A percentile compares a stretch with the other conserved stretches of the same genome.
These are phyloP conservation scores for Lapara coniferarum DNA, from an alignment of 2,888 invertebrate species.

Conservation along the genomic window DNA sequence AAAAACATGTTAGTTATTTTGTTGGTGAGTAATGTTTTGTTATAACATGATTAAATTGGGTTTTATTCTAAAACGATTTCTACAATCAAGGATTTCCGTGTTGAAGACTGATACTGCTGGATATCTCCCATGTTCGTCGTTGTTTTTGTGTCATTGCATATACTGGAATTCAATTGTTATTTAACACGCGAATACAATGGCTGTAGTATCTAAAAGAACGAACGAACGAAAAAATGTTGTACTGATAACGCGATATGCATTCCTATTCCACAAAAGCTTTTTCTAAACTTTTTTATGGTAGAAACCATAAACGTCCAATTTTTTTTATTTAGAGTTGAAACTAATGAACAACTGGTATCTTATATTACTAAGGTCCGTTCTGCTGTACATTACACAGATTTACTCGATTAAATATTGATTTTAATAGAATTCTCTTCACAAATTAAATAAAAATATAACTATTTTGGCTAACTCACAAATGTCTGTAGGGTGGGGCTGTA, in stretches of 20 bases:
- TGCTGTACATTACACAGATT: neutral
- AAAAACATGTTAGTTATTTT: no score
- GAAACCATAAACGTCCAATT: neutral
- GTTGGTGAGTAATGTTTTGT: no score
- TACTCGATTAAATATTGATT: neutral
- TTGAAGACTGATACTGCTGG: neutral
- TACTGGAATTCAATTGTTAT: neutral
- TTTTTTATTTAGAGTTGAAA: neutral
- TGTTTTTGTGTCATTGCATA: neutral
- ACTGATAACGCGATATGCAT: slow-evolving; percentile 33
- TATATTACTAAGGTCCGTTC: no score
- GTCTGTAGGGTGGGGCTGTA: neutral
- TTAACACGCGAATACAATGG: slow-evolving; percentile 18
- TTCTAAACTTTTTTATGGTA: neutral
- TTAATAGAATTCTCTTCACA: no score
- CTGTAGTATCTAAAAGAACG: slow-evolving; percentile 48
- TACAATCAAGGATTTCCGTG: neutral
- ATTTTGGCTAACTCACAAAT: neutral
- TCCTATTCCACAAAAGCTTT: neutral
- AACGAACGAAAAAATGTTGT: slow-evolving; percentile 51
- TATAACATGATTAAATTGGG: no score
- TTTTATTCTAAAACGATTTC: neutral
- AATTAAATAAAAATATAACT: neutral
- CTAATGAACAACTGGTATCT: neutral
- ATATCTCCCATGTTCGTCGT: neutral